Conservation (phyloP, 1,140 invertebrate genomes). For the Amyelois transitella region DNA sequence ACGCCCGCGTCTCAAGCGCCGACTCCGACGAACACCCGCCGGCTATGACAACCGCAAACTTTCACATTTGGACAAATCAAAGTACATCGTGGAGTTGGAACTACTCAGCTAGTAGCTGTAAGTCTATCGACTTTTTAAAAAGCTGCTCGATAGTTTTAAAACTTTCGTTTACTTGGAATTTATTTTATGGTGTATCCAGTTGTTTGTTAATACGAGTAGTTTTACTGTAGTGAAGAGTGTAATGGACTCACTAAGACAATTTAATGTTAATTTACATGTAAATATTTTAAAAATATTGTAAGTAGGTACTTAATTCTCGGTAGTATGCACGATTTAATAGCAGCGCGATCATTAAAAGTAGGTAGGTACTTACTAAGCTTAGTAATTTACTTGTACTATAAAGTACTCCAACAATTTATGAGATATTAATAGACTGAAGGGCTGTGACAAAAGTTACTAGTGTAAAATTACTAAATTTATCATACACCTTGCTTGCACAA, state of each 20-base stretch:
- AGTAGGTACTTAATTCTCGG: neutral
- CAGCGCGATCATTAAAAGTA: slow-evolving; percentile 38
- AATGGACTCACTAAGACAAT: too few species aligned
- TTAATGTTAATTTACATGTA: slow-evolving; percentile 3
- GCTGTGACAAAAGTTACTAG: slow-evolving; percentile 45
- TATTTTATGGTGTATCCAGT: too few species aligned
- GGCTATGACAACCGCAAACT: slow-evolving; percentile 28
- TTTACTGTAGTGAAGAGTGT: too few species aligned
- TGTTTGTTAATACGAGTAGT: too few species aligned
- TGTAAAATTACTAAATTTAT: slow-evolving; percentile 35
- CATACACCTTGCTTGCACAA: neutral
- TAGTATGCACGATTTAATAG: slow-evolving; percentile 7
- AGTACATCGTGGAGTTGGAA: too few species aligned
- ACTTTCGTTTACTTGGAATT: too few species aligned
- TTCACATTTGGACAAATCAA: slow-evolving; percentile 33
- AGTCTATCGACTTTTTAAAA: too few species aligned
- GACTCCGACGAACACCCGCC: slow-evolving; percentile 3
- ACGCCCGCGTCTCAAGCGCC: slow-evolving; percentile 14
- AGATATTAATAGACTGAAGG: slow-evolving; percentile 52
- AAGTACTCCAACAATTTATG: slow-evolving; percentile 48
- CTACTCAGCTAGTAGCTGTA: too few species aligned
- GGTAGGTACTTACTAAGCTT: slow-evolving; percentile 42
- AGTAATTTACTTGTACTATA: slow-evolving; percentile 59
- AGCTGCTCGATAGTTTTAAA: too few species aligned
- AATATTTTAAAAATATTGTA: neutral